Evolutionary conservation across 1,140 invertebrate species (phyloP).

Genomic region (Stegodyphus dumicola): DNA sequence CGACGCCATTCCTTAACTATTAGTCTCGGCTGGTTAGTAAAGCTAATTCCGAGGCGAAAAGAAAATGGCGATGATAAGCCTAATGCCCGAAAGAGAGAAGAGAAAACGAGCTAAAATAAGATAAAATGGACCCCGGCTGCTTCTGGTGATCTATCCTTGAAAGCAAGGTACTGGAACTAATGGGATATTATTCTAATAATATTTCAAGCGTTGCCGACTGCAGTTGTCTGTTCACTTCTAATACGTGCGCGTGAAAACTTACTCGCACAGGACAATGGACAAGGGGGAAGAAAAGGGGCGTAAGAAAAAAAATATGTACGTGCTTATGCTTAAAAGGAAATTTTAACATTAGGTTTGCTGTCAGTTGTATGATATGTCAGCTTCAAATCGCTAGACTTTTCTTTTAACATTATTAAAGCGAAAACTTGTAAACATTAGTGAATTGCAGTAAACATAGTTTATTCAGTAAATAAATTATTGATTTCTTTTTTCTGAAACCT

Average conservation of each 20-base stretch:
- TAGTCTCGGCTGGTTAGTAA: conserved; percentile 48
- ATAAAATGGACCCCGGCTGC: conserved; percentile 17
- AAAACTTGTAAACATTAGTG: no score
- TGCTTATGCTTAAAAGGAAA: conserved; percentile 20
- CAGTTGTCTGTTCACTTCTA: background rate
- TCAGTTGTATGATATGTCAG: no score
- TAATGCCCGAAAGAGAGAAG: background rate
- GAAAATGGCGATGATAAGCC: background rate
- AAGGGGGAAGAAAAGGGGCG: background rate
- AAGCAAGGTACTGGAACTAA: conserved; percentile 40
- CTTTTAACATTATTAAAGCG: no score
- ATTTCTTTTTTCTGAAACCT: no score
- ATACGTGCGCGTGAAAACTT: background rate
- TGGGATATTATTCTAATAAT: conserved; percentile 44
- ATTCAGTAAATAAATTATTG: no score
- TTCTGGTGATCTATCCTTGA: conserved; percentile 29
- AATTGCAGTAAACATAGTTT: no score
- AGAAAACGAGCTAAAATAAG: conserved; percentile 12
- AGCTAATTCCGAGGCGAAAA: conserved; percentile 29
- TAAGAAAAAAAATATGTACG: background rate
- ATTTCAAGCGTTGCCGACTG: conserved; percentile 46
- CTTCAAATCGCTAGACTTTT: no score
- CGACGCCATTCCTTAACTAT: background rate
- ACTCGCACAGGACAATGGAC: background rate
- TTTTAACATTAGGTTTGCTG: background rate